Evolutionary conservation across 2,888 invertebrate genomes (phyloP).

Genomic region (Cerceris rybyensis): DNA sequence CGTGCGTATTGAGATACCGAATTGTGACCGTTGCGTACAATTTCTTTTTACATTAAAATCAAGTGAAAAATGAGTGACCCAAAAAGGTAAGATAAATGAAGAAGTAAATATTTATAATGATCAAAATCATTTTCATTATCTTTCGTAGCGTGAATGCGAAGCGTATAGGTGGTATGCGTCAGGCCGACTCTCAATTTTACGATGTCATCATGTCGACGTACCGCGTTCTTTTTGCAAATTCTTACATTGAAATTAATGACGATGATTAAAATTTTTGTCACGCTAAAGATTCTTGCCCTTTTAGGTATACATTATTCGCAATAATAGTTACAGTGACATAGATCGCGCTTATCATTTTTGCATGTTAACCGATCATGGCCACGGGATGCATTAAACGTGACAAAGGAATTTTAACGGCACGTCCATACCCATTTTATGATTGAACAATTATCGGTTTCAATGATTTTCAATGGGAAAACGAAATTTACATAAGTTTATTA

Average conservation of each 20-base stretch:
- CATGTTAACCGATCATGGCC: constrained; percentile 61
- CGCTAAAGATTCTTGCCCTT: background rate
- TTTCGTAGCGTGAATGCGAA: constrained; percentile 11
- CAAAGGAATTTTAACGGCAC: constrained; percentile 61
- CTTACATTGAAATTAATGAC: constrained; percentile 14
- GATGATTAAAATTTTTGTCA: background rate
- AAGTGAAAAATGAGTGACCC: constrained; percentile 76
- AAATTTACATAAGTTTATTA: background rate
- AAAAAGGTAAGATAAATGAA: constrained; percentile 73
- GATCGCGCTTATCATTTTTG: constrained; percentile 57
- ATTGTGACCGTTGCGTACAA: constrained; percentile 58
- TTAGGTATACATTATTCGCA: background rate
- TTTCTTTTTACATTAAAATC: constrained; percentile 58
- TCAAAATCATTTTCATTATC: constrained; percentile 33
- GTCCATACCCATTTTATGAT: constrained; percentile 9
- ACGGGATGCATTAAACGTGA: constrained; percentile 60
- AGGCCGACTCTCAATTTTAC: constrained; percentile 79
- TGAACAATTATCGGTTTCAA: background rate
- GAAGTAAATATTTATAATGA: background rate
- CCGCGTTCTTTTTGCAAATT: constrained; percentile 62
- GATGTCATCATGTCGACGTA: constrained; percentile 82
- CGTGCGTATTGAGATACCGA: constrained; percentile 52
- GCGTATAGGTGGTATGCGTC: constrained; percentile 54
- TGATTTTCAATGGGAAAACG: background rate
- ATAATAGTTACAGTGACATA: constrained; percentile 5